phyloP scores from a whole-genome alignment of 1,140 invertebrate genomes.

The Drosophila neocordata region DNA sequence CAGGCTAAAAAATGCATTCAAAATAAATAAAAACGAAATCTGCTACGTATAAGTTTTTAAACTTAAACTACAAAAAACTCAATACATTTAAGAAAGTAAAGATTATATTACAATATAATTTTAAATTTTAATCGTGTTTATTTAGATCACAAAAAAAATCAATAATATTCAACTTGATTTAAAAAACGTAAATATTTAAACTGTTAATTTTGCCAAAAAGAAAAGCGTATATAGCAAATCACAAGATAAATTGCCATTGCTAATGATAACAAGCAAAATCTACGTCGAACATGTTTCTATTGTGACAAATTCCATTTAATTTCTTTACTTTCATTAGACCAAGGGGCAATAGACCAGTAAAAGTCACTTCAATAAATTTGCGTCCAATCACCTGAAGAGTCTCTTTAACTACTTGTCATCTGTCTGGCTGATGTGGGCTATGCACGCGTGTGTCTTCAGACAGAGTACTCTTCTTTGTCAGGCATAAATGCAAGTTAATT shows the following conservation, averaged over 20 bases:
- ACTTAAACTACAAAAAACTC: too few relatives aligned
- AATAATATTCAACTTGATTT: too few relatives aligned
- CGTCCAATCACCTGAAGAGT: conserved; percentile 5
- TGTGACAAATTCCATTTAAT: not conserved
- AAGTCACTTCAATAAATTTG: conserved; percentile 9
- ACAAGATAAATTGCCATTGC: not conserved
- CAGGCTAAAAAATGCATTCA: too few relatives aligned
- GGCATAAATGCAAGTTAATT: conserved; percentile 68
- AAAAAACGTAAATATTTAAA: too few relatives aligned
- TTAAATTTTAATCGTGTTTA: too few relatives aligned
- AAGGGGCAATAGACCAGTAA: not conserved
- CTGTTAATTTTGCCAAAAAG: not conserved
- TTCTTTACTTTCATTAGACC: not conserved
- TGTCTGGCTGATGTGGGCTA: not conserved
- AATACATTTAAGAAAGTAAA: too few relatives aligned
- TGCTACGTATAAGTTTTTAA: too few relatives aligned
- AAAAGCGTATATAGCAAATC: not conserved
- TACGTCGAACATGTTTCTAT: not conserved
- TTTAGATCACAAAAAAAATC: too few relatives aligned
- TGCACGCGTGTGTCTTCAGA: conserved; percentile 8
- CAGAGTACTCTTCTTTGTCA: conserved; percentile 6
- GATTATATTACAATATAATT: too few relatives aligned
- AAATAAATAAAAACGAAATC: too few relatives aligned
- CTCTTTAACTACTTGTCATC: conserved; percentile 10
- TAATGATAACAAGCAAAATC: not conserved